Evolutionary conservation across 2,888 invertebrate genomes (phyloP).

Genomic region (Aphrophora alni): DNA sequence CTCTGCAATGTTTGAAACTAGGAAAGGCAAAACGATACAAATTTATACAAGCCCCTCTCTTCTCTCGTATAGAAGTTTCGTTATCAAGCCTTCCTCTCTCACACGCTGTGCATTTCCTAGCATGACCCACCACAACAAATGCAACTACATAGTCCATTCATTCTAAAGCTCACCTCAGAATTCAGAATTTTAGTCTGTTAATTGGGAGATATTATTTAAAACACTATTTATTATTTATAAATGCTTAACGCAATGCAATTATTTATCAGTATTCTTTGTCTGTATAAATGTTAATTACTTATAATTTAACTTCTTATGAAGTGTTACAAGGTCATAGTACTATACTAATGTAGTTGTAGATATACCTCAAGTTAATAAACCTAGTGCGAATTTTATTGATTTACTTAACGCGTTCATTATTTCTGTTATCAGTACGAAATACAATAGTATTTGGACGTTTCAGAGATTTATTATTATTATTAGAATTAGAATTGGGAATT

Average conservation of each 20-base stretch:
- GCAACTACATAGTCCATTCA: constrained; percentile 6
- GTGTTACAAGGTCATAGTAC: neutral
- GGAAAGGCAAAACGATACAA: constrained; percentile 6
- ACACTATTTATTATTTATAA: neutral
- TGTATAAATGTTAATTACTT: neutral
- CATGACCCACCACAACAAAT: constrained; percentile 24
- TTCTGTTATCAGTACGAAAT: no score
- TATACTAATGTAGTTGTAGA: no score
- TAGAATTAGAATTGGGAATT: no score
- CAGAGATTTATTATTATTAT: no score
- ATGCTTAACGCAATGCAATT: neutral
- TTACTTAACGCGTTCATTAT: no score
- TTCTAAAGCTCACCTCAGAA: neutral
- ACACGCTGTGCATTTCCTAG: constrained; percentile 39
- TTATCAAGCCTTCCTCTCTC: constrained; percentile 31
- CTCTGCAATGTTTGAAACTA: constrained; percentile 6
- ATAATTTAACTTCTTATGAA: neutral
- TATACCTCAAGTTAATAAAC: no score
- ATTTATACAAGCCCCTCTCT: neutral
- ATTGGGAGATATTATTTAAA: no score
- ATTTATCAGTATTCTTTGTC: neutral
- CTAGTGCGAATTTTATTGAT: no score
- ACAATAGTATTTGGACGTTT: no score
- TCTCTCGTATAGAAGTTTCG: neutral
- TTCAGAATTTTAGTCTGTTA: neutral